A percentile compares a stretch with the other conserved stretches of the same genome.
Evolutionary conservation across 1,140 invertebrate genomes (phyloP).

Genomic region (Pseudomyrmex pallidus): DNA sequence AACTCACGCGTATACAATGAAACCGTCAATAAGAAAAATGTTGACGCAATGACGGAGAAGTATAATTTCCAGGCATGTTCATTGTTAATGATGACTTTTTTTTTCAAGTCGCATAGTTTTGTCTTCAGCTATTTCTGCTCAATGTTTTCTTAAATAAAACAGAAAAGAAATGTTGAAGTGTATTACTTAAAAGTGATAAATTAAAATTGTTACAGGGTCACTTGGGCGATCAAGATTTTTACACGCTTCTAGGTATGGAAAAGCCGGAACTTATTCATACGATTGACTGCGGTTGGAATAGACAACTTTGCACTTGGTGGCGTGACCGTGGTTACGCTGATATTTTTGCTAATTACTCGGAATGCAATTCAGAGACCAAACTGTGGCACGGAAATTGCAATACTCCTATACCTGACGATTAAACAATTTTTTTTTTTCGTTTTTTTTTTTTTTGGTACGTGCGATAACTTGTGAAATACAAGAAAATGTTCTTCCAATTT

Average conservation of each 20-base stretch:
- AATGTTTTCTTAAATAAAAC: too few species aligned
- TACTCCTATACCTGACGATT: conserved; percentile 88
- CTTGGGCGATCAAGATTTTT: conserved; percentile 95
- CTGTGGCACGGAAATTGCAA: conserved; percentile 95
- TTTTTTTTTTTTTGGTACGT: too few species aligned
- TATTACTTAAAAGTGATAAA: neutral
- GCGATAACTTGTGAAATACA: too few species aligned
- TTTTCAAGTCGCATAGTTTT: neutral
- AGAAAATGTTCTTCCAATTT: too few species aligned
- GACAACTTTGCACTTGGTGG: conserved; percentile 95
- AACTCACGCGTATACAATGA: conserved; percentile 87
- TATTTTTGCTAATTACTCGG: conserved; percentile 91
- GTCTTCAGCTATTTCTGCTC: too few species aligned
- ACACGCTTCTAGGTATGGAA: conserved; percentile 91
- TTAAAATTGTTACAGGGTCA: conserved; percentile 87
- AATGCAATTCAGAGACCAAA: conserved; percentile 89
- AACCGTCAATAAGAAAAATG: conserved; percentile 86
- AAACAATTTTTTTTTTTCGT: conserved; percentile 11
- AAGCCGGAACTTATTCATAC: conserved; percentile 91
- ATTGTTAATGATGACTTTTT: neutral
- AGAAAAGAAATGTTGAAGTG: too few species aligned
- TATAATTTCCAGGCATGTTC: conserved; percentile 87
- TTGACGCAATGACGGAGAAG: conserved; percentile 88
- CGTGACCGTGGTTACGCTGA: conserved; percentile 91
- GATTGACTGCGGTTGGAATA: conserved; percentile 93